Base-by-base conservation (phyloP, 2,797 vertebrate genomes). In the Mastacembelus armatus region DNA sequence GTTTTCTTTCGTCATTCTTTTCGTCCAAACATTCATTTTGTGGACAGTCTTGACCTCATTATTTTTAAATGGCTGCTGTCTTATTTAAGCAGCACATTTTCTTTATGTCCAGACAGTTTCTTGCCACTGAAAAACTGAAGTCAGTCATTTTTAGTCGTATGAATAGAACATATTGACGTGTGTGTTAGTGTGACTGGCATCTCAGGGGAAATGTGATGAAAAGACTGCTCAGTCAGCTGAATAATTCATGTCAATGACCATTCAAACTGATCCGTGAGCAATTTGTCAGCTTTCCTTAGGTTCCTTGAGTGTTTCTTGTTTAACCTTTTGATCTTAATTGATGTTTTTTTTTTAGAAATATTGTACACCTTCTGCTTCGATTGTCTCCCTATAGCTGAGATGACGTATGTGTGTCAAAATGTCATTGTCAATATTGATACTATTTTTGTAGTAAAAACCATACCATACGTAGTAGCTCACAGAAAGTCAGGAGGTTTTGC, bases 161-260 rank as follows among this genome's bases (percentile, higher is more conserved):
- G 70, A 79, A 81, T 79, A 75, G 61, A 72, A 35, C 43, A 74
- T 77, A 60, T 70, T 62, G 50, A 35, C 22, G 38, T 43, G 33
- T 19, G 62, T 54, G 68, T 15, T 57, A 19, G 43, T 77, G 26
- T 71, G 73, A 64, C 26, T 66, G 16, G 38, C 5, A 10, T 69
- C 58, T 29, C n/a, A 45, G 63, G 57, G 75, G 69, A 43, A 45
- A 2, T 16, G 33, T 55, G 71, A 80, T 76, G 79, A 51, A 66
- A 70, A 67, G 62, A 40, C 19, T 24, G 51, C 48, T 59, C 48
- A 14, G 36, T 30, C 55, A 19, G 67, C 19, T 82, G 45, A 88
- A 89, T 84, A 74, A 87, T 85, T 48, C 43, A 88, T 78, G 57
- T 75, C 63, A 49, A 30, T 77, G 59, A 32, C 57, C 62, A 33